phyloP scores from a whole-genome alignment of 2,888 invertebrate genomes.

The Drosophila tanythrix region DNA sequence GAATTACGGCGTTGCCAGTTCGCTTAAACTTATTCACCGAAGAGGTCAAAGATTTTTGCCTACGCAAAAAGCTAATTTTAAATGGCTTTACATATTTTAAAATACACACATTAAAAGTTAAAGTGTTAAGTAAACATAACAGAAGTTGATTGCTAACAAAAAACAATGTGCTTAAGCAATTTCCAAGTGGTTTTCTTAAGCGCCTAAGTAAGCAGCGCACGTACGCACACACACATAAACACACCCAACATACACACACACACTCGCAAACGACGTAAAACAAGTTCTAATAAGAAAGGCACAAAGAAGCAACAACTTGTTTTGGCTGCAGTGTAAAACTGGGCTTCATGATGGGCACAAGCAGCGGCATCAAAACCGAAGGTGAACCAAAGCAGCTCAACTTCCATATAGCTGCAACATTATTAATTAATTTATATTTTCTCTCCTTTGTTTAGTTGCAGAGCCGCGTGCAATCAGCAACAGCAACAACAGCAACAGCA shows the following conservation, averaged over 20 bases:
- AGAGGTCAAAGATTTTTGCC: slow-evolving; percentile 34
- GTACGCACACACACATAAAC: slow-evolving; percentile 35
- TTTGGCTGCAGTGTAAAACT: slow-evolving; percentile 44
- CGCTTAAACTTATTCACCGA: slow-evolving; percentile 14
- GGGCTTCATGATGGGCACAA: slow-evolving; percentile 64
- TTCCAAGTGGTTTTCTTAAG: slow-evolving; percentile 5
- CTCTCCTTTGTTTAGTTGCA: slow-evolving; percentile 34
- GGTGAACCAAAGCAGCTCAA: slow-evolving; percentile 62
- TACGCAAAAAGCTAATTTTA: slow-evolving; percentile 45
- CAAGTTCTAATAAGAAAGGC: slow-evolving; percentile 70
- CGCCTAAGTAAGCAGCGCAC: slow-evolving; percentile 45
- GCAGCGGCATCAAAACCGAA: slow-evolving; percentile 82
- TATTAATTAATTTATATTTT: slow-evolving; percentile 19
- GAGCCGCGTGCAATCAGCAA: slow-evolving; percentile 62
- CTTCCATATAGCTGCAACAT: slow-evolving; percentile 15
- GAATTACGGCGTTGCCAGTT: slow-evolving; percentile 28
- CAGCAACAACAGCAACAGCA: slow-evolving; percentile 35
- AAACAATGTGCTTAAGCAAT: slow-evolving; percentile 39
- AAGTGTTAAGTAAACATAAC: slow-evolving; percentile 24
- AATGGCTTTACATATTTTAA: slow-evolving; percentile 34
- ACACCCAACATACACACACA: slow-evolving; percentile 23
- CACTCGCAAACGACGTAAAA: slow-evolving; percentile 40
- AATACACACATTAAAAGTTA: slow-evolving; percentile 17
- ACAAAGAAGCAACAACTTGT: slow-evolving; percentile 67
- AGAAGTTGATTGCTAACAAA: background rate